Conservation (phyloP, 2,888 invertebrate species). For the Cetonia aurata region DNA sequence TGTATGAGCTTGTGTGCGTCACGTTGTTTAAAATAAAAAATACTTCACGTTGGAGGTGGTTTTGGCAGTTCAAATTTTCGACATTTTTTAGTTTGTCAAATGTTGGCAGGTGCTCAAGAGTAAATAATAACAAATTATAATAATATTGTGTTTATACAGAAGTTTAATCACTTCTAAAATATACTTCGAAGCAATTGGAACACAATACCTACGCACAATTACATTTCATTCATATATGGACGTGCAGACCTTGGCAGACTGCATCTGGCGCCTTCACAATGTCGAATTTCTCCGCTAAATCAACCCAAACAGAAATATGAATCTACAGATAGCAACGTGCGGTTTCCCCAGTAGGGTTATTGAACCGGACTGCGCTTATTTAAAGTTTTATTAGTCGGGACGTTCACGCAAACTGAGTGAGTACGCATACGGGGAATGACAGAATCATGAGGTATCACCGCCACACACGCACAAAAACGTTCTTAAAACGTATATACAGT, state of each 20-base stretch:
- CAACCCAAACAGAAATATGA: slow-evolving; percentile 21
- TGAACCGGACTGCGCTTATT: slow-evolving; percentile 48
- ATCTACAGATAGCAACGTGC: background rate
- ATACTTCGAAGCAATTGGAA: no score
- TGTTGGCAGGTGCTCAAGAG: no score
- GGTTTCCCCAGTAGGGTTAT: slow-evolving; percentile 48
- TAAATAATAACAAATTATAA: no score
- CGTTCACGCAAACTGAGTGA: slow-evolving; percentile 19
- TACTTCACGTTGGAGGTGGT: no score
- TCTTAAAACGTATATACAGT: slow-evolving; percentile 17
- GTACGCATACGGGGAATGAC: slow-evolving; percentile 5
- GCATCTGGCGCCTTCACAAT: slow-evolving; percentile 14
- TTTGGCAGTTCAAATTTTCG: no score
- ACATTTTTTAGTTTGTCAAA: no score
- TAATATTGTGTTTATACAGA: no score
- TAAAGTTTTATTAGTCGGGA: slow-evolving; percentile 33
- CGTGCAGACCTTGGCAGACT: slow-evolving; percentile 3
- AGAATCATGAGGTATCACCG: slow-evolving; percentile 17
- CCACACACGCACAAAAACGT: background rate
- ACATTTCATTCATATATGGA: background rate
- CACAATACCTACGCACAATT: no score
- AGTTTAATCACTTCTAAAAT: no score
- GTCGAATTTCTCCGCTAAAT: slow-evolving; percentile 23
- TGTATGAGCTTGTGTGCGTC: no score
- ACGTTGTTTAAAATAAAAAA: no score